Evolutionary conservation across 2,797 vertebrate genomes (phyloP), one percentile per base, ranked within the genome.

Genomic region (Hybognathus amarus): DNA sequence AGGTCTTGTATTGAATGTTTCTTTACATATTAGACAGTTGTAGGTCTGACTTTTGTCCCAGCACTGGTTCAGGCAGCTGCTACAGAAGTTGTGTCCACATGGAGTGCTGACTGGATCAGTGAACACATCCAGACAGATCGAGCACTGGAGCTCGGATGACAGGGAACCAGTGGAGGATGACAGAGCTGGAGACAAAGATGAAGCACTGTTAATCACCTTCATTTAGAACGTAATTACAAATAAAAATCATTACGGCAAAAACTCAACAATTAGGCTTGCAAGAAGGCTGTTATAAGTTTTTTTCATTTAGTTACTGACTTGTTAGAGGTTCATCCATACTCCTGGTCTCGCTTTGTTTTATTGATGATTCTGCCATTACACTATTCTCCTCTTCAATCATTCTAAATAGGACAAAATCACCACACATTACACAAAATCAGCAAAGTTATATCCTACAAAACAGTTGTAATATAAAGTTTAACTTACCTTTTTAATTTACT

Each of bases 1-100:
- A 0, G 59, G 59, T 27, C 24, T 61, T 27, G 0, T 61, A 0
- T 0, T 61, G 12, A 61, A 61, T 0, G 2, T 0, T 27, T 30
- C 24, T 61, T 61, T 61, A 27, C 59, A 61, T 61, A 61, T 3
- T 61, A 13, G 59, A 15, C 59, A 61, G 2, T 0, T 7, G 59
- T 61, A 30, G 5, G 24, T 61, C 12, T 27, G 24, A 61, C 59
- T 61, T 24, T 3, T 61, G 6, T 61, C 12, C 59, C 59, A 61
- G 59, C 59, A 15, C 59, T 61, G 12, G 12, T 30, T 61, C 12
- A 61, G 59, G 6, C 59, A 61, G 59, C 24, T 61, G 24, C 27
- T 61, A 27, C 59, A 61, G 59, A 61, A 61, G 24, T 3, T 61
- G 59, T 61, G 59, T 61, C 59, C 59, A 61, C 59, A 61, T 61